Conservation (phyloP, 2,113 vertebrate genomes). For the Oreocharis arfaki region DNA sequence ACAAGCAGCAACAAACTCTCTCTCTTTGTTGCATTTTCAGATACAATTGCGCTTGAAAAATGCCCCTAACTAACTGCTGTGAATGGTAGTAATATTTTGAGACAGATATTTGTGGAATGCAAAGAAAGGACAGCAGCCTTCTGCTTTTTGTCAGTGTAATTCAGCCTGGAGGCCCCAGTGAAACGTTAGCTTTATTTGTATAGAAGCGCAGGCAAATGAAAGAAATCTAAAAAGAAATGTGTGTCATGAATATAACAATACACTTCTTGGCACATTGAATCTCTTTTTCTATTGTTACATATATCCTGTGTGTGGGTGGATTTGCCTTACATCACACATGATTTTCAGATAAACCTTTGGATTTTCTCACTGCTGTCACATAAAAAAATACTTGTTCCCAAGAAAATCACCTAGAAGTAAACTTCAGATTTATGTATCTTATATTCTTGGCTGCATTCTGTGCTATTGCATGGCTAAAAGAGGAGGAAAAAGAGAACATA, state of each 20-base stretch:
- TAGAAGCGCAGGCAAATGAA: not conserved
- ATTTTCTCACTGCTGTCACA: not conserved
- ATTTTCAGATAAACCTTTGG: not conserved
- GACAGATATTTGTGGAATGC: not conserved
- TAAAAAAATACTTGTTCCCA: not conserved
- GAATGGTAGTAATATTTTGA: not conserved
- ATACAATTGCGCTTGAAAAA: not conserved
- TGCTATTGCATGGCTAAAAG: not conserved
- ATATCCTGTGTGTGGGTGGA: not conserved
- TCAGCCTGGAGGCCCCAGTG: not conserved
- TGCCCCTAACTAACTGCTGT: not conserved
- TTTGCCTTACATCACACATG: not conserved
- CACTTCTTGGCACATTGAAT: not conserved
- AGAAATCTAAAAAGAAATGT: not conserved
- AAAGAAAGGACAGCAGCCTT: not conserved
- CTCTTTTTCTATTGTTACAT: not conserved
- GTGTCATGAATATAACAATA: not conserved
- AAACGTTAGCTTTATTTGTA: not conserved
- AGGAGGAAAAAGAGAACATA: not conserved
- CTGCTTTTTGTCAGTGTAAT: not conserved
- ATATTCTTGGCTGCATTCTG: not conserved
- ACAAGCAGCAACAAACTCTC: not conserved
- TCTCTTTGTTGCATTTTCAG: not conserved
- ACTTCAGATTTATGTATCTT: not conserved
- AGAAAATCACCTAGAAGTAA: not conserved